Evolutionary conservation across 2,888 invertebrate species (phyloP), one percentile per base, ranked within the genome.

Genomic region (Lamellibrachia columna): DNA sequence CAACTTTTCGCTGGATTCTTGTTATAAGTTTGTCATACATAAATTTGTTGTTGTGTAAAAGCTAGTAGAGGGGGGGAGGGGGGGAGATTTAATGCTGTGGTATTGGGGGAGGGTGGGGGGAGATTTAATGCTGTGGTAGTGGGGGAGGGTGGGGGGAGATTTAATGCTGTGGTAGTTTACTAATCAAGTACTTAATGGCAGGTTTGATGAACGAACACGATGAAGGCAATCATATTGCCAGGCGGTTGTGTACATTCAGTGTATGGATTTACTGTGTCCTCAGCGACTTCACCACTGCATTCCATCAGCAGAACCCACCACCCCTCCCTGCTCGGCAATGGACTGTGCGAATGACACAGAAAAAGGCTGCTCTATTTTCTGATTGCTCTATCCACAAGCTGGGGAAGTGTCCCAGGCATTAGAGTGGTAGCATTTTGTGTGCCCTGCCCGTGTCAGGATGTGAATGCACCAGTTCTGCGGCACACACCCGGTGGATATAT

Each of bases 211-310:
- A 75, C 75, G 75, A 22, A 3, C 15, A 22, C 15, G 75, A 40
- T 40, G 75, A 75, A 75, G 75, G 75, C 75, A 75, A 75, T 22
- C 75, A 75, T 22, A 22, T 75, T 22, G 15, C 15, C 22, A 22
- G 75, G 75, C 75, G 22, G 75, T 22, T 75, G 15, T 6, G 75
- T 6, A 22, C 75, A 22, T 6, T 75, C 15, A 75, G 75, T 75
- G 75, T 22, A 75, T 75, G 75, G 75, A 75, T 75, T 75, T 15
- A 75, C 55, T 1, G 75, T 75, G 75, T 75, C 75, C 75, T 75
- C 75, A 75, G 75, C 22, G 75, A 75, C 75, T 22, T 75, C 75
- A 75, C 75, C n/a, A n/a, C 75, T 75, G 75, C 75, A 75, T 75
- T 75, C 75, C 15, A n/a, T n/a, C 75, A 15, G 75, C 75, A 75